Base-by-base conservation (phyloP, 2,888 invertebrate species). In the Spialia ferax region DNA sequence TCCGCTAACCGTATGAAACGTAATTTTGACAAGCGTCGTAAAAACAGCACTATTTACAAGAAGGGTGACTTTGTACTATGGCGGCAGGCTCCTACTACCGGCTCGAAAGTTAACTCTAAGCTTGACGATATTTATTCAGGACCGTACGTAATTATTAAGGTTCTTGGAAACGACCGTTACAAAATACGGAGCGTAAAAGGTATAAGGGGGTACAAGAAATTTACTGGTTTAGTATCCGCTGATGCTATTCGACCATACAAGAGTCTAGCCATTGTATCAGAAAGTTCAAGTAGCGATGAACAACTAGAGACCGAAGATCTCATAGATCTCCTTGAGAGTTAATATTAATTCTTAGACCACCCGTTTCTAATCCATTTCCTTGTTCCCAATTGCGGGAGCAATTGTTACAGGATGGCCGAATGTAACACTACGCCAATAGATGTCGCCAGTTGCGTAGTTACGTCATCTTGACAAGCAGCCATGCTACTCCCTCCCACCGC, bases 61-160 rank as follows among this genome's bases (percentile, higher is more conserved):
- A 75, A 70, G 68, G 76, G 74, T 0, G 73, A 72, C 29, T 68
- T 73, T 7, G 71, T 74, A 23, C 55, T 75, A 0, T 75, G 76
- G 76, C 67, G 42, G 13, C 69, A 73, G 42, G 72, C 71, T 1
- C 73, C 73, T 5, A 71, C 70, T 8, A 65, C 69, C 56, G 69
- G 59, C 8, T 29, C 54, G 7, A 72, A 56, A 50, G 72, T 76
- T 8, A 75, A 74, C 20, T 69, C 71, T 3, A 76, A 75, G 38
- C 45, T 76, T 11, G 71, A 76, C 55, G 75, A 73, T 50, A 7
- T 76, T 1, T 78, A 74, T 48, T 74, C 76, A 6, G 77, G 77
- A 0, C 77, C 78, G 0, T 79, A 78, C 38, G 60, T 74, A 15
- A 38, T 77, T 1, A 61, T 26, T 15, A 73, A 74, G 29, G 75